These are phyloP conservation scores for Typhlichthys subterraneus DNA, from an alignment of 2,797 vertebrate species.

Conservation along the genomic window DNA sequence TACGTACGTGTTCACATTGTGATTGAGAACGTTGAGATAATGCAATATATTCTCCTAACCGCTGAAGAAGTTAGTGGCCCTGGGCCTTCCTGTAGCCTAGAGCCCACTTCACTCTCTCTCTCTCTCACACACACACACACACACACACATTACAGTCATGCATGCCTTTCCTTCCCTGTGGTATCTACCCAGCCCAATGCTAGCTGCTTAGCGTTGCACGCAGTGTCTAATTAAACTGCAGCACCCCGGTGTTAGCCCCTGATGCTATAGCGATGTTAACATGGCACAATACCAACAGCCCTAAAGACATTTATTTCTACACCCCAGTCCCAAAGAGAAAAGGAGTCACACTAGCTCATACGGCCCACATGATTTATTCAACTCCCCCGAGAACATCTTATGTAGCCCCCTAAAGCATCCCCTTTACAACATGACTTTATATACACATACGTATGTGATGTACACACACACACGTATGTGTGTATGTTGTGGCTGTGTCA, in stretches of 20 bases:
- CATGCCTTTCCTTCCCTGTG: conserved; percentile 40
- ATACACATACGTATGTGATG: conserved; percentile 43
- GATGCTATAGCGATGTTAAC: conserved; percentile 72
- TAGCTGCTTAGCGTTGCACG: conserved; percentile 67
- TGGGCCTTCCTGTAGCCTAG: conserved; percentile 67
- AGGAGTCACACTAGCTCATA: conserved; percentile 55
- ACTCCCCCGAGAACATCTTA: conserved; percentile 66
- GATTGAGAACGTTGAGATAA: conserved; percentile 63
- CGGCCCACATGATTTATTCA: conserved; percentile 73
- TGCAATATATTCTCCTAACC: conserved; percentile 71
- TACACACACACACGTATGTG: conserved; percentile 17
- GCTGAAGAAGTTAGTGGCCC: conserved; percentile 56
- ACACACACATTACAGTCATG: neutral
- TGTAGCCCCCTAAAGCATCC: conserved; percentile 63
- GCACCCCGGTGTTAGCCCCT: conserved; percentile 46
- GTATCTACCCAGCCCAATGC: conserved; percentile 56
- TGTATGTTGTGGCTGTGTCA: conserved; percentile 22
- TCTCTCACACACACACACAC: conserved; percentile 12
- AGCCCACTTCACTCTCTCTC: conserved; percentile 43
- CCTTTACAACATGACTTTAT: conserved; percentile 65
- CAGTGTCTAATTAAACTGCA: conserved; percentile 76
- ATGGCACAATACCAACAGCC: conserved; percentile 72
- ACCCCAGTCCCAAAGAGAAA: conserved; percentile 62
- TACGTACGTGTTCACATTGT: conserved; percentile 60
- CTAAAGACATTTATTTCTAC: conserved; percentile 61